Base-by-base conservation (phyloP, 2,888 invertebrate genomes). In the Andricus curvator region DNA sequence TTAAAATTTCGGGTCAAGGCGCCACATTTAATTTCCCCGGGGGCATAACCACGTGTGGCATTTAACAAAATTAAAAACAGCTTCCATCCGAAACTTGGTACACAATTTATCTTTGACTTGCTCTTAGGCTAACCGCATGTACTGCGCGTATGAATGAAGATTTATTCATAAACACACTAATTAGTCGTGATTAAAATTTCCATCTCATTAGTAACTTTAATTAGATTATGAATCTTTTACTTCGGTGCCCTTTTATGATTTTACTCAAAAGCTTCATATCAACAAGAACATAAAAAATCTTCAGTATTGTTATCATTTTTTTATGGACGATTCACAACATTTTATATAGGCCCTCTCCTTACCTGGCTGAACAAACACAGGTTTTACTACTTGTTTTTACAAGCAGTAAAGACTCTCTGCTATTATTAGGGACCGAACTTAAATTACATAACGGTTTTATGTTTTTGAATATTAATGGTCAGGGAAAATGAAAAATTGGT, bases 61-160 rank as follows among this genome's bases (percentile, higher is more conserved):
- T 70, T 70, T 70, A 70, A 20, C 9, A 74, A 74, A 74, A 74
- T 74, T 74, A 33, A 74, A 70, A 70, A 70, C 29, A 56, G 51
- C 8, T 51, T 20, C 11, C 20, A 29, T 20, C 33, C n/a, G 9
- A 74, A 56, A 74, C 25, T 51, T 9, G 4, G 56, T 33, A 41
- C n/a, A 67, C 13, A 68, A 8, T 68, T 68, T 44, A 6, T 11
- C 25, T 68, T 68, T 44, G 41, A 17, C 41, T 15, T n/a, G 67
- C 37, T 41, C 41, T 41, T 67, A 67, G 37, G 11, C 4, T 4
- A 67, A 67, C 41, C 67, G 41, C 67, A 11, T n/a, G 20, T 13
- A 60, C n/a, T 60, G n/a, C 20, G 25, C 15, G 22, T 25, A 62
- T 25, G 62, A 62, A 62, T 13, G 4, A 11, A 44, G 15, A 15